Evolutionary conservation across 2,888 invertebrate species (phyloP).

Genomic region (Drosophila rellima): DNA sequence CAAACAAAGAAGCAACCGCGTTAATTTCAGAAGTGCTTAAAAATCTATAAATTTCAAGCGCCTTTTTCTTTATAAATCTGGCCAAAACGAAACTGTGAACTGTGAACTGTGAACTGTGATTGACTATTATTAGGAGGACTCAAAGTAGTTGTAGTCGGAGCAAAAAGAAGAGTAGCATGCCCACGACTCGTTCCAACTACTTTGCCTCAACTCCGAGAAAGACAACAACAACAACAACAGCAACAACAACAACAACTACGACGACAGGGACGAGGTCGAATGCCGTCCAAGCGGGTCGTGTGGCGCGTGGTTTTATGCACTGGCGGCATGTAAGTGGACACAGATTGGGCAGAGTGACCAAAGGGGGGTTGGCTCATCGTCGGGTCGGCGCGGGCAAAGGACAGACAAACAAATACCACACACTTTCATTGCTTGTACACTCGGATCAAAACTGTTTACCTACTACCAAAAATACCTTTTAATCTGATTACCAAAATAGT

Average conservation of each 20-base stretch:
- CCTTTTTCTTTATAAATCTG: conserved; percentile 7
- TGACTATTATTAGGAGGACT: conserved; percentile 19
- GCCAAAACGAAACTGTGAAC: conserved; percentile 2
- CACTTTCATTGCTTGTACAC: conserved; percentile 52
- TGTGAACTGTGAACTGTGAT: conserved; percentile 20
- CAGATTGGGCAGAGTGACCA: conserved; percentile 43
- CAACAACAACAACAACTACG: background rate
- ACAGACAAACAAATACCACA: conserved; percentile 41
- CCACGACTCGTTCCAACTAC: conserved; percentile 47
- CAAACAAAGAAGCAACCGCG: conserved; percentile 46
- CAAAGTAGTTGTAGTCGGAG: background rate
- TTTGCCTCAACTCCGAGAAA: conserved; percentile 34
- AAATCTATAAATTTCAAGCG: conserved; percentile 39
- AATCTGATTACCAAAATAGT: too few species aligned
- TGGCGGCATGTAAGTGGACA: conserved; percentile 77
- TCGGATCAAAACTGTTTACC: background rate
- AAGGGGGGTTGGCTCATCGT: conserved; percentile 23
- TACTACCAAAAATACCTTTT: too few species aligned
- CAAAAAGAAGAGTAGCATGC: conserved; percentile 41
- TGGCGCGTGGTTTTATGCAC: conserved; percentile 75
- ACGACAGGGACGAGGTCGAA: conserved; percentile 12
- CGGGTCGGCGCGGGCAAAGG: conserved; percentile 21
- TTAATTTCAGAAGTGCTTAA: conserved; percentile 59
- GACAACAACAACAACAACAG: background rate
- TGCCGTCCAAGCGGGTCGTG: conserved; percentile 68